These are phyloP conservation scores for Ranitomeya variabilis DNA, from an alignment of 2,113 vertebrate genomes.

Conservation along the genomic window DNA sequence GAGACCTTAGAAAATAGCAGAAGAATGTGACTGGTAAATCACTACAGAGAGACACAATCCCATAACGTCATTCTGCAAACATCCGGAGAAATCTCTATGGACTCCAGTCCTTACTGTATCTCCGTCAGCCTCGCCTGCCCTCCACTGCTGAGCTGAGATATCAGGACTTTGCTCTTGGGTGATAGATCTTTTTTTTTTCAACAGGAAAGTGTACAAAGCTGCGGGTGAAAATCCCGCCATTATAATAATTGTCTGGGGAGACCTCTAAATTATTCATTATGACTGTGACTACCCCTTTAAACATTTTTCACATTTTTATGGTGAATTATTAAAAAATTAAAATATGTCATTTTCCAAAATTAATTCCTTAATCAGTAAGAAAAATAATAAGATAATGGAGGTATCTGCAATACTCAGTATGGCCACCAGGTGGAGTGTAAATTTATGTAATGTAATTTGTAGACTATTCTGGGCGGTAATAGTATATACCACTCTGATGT, in stretches of 20 bases:
- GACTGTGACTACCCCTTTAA: not conserved
- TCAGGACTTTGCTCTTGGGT: not conserved
- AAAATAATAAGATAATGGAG: not conserved
- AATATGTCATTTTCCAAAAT: not conserved
- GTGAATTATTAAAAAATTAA: not conserved
- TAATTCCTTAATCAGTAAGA: not conserved
- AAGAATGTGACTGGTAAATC: not conserved
- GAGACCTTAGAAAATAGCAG: not conserved
- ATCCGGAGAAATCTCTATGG: not conserved
- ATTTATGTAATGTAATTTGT: not conserved
- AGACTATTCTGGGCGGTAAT: not conserved
- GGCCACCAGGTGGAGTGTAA: not conserved
- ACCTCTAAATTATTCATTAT: not conserved
- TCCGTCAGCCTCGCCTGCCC: not conserved
- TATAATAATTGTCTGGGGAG: not conserved
- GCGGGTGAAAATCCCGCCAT: not conserved
- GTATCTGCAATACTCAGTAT: not conserved
- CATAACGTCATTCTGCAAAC: slow-evolving; percentile 13
- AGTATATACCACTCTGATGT: not conserved
- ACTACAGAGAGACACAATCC: not conserved
- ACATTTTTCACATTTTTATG: not conserved
- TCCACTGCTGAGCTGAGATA: not conserved
- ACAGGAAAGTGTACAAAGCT: not conserved
- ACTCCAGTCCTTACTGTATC: not conserved
- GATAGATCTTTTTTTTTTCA: not conserved